These are phyloP conservation scores for Orgyia antiqua DNA, from an alignment of 2,888 invertebrate genomes.

Conservation along the genomic window DNA sequence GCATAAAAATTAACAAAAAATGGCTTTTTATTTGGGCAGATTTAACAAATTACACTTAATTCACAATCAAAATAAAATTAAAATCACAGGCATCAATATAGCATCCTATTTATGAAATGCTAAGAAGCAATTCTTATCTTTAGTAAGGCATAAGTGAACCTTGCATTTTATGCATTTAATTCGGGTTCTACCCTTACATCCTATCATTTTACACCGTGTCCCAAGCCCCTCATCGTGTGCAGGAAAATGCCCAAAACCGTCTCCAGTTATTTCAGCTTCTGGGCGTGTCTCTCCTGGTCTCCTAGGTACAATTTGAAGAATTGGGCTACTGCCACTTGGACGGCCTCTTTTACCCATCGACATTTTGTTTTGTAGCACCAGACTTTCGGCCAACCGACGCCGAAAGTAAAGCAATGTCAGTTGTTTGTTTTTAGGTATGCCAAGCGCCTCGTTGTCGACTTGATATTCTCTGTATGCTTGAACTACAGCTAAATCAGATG, in stretches of 20 bases:
- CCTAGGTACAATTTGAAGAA: slow-evolving; percentile 16
- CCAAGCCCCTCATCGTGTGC: slow-evolving; percentile 22
- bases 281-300: slow-evolving; percentile 26
- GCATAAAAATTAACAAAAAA: not conserved
- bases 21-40: slow-evolving; percentile 1
- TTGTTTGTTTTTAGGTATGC: slow-evolving; percentile 20
- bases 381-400: slow-evolving; percentile 20
- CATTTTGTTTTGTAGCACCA: slow-evolving; percentile 24
- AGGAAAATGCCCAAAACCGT: slow-evolving; percentile 27
- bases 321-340: slow-evolving; percentile 21
- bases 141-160: slow-evolving; percentile 25
- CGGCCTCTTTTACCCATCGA: slow-evolving; percentile 20
- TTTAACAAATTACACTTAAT: no score
- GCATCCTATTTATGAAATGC: slow-evolving; percentile 14
- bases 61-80: no score
- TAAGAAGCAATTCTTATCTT: slow-evolving; percentile 28
- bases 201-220: slow-evolving; percentile 23
- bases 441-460: slow-evolving; percentile 16
- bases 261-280: slow-evolving; percentile 20
- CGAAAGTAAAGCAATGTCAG: slow-evolving; percentile 25
- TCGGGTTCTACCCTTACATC: slow-evolving; percentile 22
- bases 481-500: slow-evolving; percentile 22
- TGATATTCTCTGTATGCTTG: slow-evolving; percentile 24
- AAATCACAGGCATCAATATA: no score
- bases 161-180: slow-evolving; percentile 28